Evolutionary conservation across 2,797 vertebrate genomes (phyloP).

Genomic region (Catostomus latipinnis): DNA sequence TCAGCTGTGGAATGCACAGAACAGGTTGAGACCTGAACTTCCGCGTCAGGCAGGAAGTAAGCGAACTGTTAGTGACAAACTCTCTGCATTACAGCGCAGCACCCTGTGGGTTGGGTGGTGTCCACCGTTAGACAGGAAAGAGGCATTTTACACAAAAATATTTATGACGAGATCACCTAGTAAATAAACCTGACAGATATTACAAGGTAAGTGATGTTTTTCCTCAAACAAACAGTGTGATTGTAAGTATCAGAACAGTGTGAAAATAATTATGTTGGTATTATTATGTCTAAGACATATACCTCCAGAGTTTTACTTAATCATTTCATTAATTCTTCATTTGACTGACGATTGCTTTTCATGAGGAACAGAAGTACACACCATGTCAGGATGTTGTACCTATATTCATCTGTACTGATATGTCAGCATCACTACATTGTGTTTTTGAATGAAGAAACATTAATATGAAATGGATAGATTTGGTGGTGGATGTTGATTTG

Average conservation of each 20-base stretch:
- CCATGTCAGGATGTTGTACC: no score
- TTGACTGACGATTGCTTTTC: no score
- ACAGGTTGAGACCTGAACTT: conserved; percentile 83
- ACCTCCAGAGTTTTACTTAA: no score
- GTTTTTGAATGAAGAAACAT: no score
- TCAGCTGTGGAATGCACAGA: conserved; percentile 70
- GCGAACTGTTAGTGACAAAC: conserved; percentile 63
- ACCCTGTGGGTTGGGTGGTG: conserved; percentile 55
- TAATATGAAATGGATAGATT: not conserved
- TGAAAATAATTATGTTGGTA: not conserved
- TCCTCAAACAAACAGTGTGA: not conserved
- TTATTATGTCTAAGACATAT: not conserved
- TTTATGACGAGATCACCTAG: conserved; percentile 43
- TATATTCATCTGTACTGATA: no score
- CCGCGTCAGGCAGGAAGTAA: conserved; percentile 78
- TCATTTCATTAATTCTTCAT: not conserved
- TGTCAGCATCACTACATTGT: no score
- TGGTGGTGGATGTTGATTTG: no score
- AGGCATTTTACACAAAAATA: not conserved
- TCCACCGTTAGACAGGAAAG: conserved; percentile 41
- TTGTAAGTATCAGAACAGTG: not conserved
- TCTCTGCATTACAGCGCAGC: conserved; percentile 55
- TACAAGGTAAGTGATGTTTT: conserved; percentile 57
- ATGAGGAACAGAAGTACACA: no score
- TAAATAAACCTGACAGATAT: conserved; percentile 35